Conservation (phyloP, 1,140 invertebrate genomes). For the Mercenaria mercenaria region DNA sequence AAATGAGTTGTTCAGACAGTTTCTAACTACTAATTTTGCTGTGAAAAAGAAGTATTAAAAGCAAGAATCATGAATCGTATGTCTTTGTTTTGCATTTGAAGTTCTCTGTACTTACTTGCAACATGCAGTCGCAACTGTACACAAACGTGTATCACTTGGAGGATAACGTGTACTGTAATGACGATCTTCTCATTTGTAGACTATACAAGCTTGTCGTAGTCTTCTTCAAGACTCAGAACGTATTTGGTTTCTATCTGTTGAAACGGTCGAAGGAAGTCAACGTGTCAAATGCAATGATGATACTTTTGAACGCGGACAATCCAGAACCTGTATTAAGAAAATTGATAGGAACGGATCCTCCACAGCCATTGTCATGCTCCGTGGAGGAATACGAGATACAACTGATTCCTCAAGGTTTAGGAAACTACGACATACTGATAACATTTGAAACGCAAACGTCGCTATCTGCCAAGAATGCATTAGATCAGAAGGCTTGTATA, state of each 20-base stretch:
- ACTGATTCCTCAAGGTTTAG: background rate
- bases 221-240: slow-evolving; percentile 26
- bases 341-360: background rate
- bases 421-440: slow-evolving; percentile 1
- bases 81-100: too few species aligned
- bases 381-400: slow-evolving; percentile 27
- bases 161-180: slow-evolving; percentile 23
- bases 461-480: background rate
- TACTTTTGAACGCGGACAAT: background rate
- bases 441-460: background rate
- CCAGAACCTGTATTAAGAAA: slow-evolving; percentile 2
- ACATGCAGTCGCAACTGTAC: slow-evolving; percentile 14
- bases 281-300: slow-evolving; percentile 6
- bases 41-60: background rate
- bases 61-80: too few species aligned
- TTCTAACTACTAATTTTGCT: background rate
- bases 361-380: background rate
- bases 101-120: background rate
- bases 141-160: slow-evolving; percentile 23
- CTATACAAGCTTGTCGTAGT: background rate
- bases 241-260: slow-evolving; percentile 16
- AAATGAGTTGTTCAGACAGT: slow-evolving; percentile 16
- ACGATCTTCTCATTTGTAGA: slow-evolving; percentile 11
- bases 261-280: slow-evolving; percentile 2
- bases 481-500: slow-evolving; percentile 8